These are phyloP conservation scores for Pyralis farinalis DNA, from an alignment of 2,888 invertebrate genomes.

Conservation along the genomic window DNA sequence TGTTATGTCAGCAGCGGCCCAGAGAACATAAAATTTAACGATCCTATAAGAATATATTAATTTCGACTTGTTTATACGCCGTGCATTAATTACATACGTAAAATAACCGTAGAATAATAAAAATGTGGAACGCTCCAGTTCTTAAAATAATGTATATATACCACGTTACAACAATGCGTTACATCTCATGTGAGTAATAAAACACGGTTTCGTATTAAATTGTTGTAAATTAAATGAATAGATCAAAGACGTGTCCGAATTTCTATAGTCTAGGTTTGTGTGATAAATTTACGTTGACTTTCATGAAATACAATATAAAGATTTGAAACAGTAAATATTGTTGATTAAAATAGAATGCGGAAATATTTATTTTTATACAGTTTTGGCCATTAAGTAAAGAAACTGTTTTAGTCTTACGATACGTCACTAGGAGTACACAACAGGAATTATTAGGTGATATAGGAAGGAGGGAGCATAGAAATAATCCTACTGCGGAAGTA, in stretches of 20 bases:
- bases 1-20: slow-evolving; percentile 16
- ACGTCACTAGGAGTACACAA: too few relatives aligned
- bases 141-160: slow-evolving; percentile 30
- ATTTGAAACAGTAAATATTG: too few relatives aligned
- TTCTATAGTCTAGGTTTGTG: not conserved
- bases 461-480: too few relatives aligned
- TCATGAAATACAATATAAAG: too few relatives aligned
- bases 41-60: slow-evolving; percentile 34
- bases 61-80: slow-evolving; percentile 37
- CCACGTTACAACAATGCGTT: slow-evolving; percentile 1
- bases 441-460: too few relatives aligned
- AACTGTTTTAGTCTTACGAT: too few relatives aligned
- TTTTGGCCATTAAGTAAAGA: too few relatives aligned
- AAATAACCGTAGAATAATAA: slow-evolving; percentile 64
- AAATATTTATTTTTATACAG: too few relatives aligned
- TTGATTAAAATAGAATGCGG: too few relatives aligned
- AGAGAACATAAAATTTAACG: not conserved
- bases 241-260: slow-evolving; percentile 3
- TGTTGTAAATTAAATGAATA: slow-evolving; percentile 10
- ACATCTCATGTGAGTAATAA: slow-evolving; percentile 5
- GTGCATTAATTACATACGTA: slow-evolving; percentile 70
- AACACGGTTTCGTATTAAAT: slow-evolving; percentile 9
- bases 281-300: too few relatives aligned
- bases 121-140: slow-evolving; percentile 58
- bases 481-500: too few relatives aligned